Conservation (phyloP, 1,140 invertebrate species). For the Calosoma granatense region DNA sequence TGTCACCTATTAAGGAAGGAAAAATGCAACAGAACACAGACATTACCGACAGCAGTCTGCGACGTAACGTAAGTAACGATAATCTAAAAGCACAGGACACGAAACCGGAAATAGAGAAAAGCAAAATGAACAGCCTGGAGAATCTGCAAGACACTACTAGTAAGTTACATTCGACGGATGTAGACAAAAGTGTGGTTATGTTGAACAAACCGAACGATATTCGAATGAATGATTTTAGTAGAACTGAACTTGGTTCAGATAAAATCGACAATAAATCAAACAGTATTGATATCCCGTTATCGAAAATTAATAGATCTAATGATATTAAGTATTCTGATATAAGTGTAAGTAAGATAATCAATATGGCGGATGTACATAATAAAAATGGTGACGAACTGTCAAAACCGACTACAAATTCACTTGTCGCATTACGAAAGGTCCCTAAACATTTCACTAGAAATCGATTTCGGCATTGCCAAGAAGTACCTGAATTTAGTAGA, state of each 20-base stretch:
- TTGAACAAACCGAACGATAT: neutral
- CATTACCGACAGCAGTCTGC: neutral
- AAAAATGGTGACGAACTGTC: neutral
- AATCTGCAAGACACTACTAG: too few relatives aligned
- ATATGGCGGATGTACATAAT: neutral
- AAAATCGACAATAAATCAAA: conserved; percentile 1
- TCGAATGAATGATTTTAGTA: neutral
- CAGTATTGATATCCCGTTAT: neutral
- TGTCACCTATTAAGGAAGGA: conserved; percentile 31
- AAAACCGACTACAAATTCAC: neutral
- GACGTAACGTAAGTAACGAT: neutral
- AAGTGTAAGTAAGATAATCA: neutral
- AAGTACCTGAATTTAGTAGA: neutral
- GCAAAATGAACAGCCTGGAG: neutral
- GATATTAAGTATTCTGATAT: neutral
- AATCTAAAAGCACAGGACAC: neutral
- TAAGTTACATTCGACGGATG: neutral
- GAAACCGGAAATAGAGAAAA: neutral
- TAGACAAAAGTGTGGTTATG: neutral
- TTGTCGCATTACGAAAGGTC: conserved; percentile 20
- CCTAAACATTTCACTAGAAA: conserved; percentile 33
- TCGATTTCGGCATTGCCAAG: conserved; percentile 16
- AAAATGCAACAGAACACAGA: neutral
- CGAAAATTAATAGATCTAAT: neutral
- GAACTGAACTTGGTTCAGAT: neutral